phyloP scores from a whole-genome alignment of 35 echinoderm and acorn worm species.

The Strongylocentrotus purpuratus region DNA sequence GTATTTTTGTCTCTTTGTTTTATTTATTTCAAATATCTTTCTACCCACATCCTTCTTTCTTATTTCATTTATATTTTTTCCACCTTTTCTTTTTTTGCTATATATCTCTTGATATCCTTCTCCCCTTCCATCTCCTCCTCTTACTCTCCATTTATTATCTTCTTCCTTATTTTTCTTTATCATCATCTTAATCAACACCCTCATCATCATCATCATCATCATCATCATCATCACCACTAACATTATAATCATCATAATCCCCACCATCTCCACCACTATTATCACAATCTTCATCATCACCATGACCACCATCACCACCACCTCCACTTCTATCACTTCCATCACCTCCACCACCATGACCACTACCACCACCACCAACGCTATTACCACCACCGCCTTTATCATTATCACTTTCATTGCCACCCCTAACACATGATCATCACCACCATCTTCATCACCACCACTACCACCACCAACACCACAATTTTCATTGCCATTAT shows the following conservation, averaged over 20 bases:
- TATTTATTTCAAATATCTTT: neutral
- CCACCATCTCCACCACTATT: neutral
- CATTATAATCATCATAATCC: neutral
- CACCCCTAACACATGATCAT: neutral
- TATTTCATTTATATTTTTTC: neutral
- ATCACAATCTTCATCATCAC: neutral
- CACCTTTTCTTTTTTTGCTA: neutral
- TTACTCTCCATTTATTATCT: neutral
- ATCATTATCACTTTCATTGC: neutral
- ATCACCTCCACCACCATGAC: slow-evolving; percentile 15
- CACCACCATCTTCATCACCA: slow-evolving; percentile 23
- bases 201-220: neutral
- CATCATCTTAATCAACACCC: neutral
- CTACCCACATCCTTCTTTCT: neutral
- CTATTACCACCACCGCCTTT: neutral
- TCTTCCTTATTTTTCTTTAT: too few relatives aligned
- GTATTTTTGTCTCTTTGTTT: neutral
- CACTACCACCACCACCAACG: neutral
- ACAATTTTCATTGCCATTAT: neutral
- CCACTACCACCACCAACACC: neutral
- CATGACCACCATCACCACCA: neutral
- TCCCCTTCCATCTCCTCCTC: neutral
- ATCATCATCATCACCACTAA: slow-evolving; percentile 30
- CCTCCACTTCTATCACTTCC: neutral
- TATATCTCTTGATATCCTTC: neutral